Conservation (phyloP, 1,140 invertebrate species). For the Megalopta genalis region DNA sequence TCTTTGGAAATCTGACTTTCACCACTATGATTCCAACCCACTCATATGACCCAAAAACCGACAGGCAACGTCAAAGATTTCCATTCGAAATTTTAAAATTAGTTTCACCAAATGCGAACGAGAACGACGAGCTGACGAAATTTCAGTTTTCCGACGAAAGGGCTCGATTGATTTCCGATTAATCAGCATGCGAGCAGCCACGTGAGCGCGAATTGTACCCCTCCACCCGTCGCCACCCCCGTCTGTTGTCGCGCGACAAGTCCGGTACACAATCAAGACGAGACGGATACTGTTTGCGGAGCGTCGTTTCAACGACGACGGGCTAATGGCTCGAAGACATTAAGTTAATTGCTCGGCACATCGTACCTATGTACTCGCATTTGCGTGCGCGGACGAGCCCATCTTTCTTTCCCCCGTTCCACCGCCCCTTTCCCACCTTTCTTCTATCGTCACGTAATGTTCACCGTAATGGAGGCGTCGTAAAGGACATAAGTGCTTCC, state of each 20-base stretch:
- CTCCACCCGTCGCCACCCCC: not conserved
- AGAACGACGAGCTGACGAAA: not conserved
- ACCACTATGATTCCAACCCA: too few relatives aligned
- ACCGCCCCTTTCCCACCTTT: conserved; percentile 14
- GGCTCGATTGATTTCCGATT: conserved; percentile 61
- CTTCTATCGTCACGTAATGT: conserved; percentile 57
- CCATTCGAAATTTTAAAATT: too few relatives aligned
- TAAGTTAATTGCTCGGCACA: conserved; percentile 69
- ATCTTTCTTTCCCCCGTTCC: conserved; percentile 55
- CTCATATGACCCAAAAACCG: too few relatives aligned
- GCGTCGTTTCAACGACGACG: conserved; percentile 56
- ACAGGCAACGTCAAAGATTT: too few relatives aligned
- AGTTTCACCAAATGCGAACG: too few relatives aligned
- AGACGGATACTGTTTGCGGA: conserved; percentile 62
- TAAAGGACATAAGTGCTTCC: conserved; percentile 55
- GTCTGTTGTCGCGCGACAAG: conserved; percentile 43
- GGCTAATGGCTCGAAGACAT: conserved; percentile 68
- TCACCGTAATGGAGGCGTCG: conserved; percentile 63
- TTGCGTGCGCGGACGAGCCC: conserved; percentile 58
- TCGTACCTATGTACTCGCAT: conserved; percentile 60
- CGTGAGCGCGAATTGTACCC: conserved; percentile 41
- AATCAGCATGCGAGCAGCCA: conserved; percentile 31
- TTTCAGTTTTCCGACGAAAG: conserved; percentile 35
- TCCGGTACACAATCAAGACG: conserved; percentile 57
- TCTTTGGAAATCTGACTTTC: too few relatives aligned